Base-by-base conservation (phyloP, 2,797 vertebrate species). In the Alosa sapidissima region DNA sequence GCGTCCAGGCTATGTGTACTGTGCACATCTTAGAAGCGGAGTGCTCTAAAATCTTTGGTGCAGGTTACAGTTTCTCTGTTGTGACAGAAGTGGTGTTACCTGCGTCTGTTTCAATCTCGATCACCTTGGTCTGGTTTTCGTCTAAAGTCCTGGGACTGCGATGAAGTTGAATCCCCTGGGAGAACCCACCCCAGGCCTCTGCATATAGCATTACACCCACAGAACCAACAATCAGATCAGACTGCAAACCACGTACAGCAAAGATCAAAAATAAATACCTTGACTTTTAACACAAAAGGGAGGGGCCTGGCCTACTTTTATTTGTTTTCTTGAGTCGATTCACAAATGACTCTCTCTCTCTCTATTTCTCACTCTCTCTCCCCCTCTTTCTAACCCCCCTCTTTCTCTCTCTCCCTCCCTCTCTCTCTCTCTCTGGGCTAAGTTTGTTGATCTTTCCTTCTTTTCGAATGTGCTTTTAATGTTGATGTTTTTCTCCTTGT, bases 71-170 rank as follows among this genome's bases (percentile, higher is more conserved):
- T 28, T 28, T 28, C 28, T 28, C 28, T 28, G 28, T 28, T 28
- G 91, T 81, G 86, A 92, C 84, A 65, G 28, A 89, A 90, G 7
- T 85, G 84, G 58, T 88, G 87, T 87, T 91, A 90, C 89, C 85
- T 87, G 83, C 85, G 83, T 88, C 89, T 87, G 55, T 14, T 36
- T 88, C 85, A 54, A 83, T 13, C 89, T 87, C 75, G 36, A 11
- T 49, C 62, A 58, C 19, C 41, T 33, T 36, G 49, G 68, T 21
- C 72, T 21, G 72, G 72, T 47, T 41, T 86, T 21, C 16, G 41
- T 78, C 52, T 86, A 8, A 75, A 45, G 68, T 75, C 33, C 36
- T 78, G 19, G 72, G 41, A 19, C 14, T 45, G 72, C 45, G 2
- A 10, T 41, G 41, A 41, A 41, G 41, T 28, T 28, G 28, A 28